Evolutionary conservation across 2,113 vertebrate species (phyloP), one percentile per base, ranked within the genome.

Genomic region (Conger conger): DNA sequence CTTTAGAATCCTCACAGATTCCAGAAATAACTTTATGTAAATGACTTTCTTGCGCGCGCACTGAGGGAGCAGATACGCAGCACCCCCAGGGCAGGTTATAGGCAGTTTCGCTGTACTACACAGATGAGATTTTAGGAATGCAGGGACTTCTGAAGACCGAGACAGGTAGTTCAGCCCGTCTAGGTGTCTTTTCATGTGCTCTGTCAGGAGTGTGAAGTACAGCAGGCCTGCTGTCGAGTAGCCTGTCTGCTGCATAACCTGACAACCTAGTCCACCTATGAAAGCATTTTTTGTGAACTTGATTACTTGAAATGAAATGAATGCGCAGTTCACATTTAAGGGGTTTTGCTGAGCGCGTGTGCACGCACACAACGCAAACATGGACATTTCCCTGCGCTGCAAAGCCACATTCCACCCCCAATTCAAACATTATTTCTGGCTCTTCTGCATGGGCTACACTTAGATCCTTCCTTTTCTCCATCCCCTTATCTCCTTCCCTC

Each of bases 401-500:
- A 60, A 53, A 63, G 53, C 60, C 83, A 78, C 35, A 57, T 57
- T 60, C 53, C 50, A 63, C 33, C 60, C 54, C 54, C 54, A 57
- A 82, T 60, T 60, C 81, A 60, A 73, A 20, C 86, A 88, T 82
- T 81, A 87, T 87, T 15, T n/a, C 77, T 79, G n/a, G 42, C n/a
- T 80, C 53, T 63, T 18, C 36, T 60, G 50, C 20, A 18, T 15
- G 50, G 20, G 18, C 30, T 60, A 30, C 8, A 6, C 53, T 82
- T 36, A 53, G 18, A 82, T 82, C 81, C 30, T 79, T 40, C 77
- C 83, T 79, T 45, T 84, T 16, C 30, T 63, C 33, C 33, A 27
- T 27, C 82, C 76, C 50, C 68, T 45, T 81, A 85, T 88, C 68
- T 82, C 87, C 86, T 86, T 89, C 77, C 83, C 80, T 54, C 78